Base-by-base conservation (phyloP, 2,797 vertebrate genomes). In the Tangara arthus region DNA sequence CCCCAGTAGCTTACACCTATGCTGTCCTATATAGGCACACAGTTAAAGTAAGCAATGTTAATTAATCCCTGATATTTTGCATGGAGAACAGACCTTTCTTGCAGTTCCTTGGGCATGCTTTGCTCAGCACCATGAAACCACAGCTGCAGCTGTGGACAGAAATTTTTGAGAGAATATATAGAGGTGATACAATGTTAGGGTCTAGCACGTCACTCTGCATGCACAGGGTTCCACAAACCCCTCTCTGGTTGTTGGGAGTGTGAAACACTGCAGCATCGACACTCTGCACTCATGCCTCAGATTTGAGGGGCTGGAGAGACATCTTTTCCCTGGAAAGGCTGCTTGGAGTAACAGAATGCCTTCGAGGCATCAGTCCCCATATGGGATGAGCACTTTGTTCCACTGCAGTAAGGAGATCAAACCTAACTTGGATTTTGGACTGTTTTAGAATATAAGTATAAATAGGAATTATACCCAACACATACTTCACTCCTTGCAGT, bases 401-500 rank as follows among this genome's bases (percentile, higher is more conserved):
- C 87, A 87, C 47, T 65, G 27, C 53, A 59, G 61, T 42, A 76
- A 82, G 83, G 42, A 50, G 16, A 89, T 70, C 41, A 83, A 93
- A 82, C 26, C 85, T 88, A 75, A 79, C 70, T 81, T 56, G 60
- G 69, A 70, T 30, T 77, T 79, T 70, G 69, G 82, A 76, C 70
- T 55, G 41, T 7, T 91, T 83, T 84, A 82, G 47, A 86, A 90
- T 34, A 66, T 53, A 91, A 91, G 50, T 63, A 82, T 65, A 92
- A 97, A 84, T 42, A 65, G 46, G 41, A 88, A 79, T 71, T 82
- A 92, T 35, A 89, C 82, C 49, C 24, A 55, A 81, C 59, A 34
- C 63, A 63, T 83, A 77, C 47, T 93, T 97, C 14, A 8, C 64
- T 94, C 71, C 94, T 89, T 88, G 64, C 52, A 53, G 39, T 76